Conservation (phyloP, 2,113 vertebrate species). For the Shinisaurus crocodilurus region DNA sequence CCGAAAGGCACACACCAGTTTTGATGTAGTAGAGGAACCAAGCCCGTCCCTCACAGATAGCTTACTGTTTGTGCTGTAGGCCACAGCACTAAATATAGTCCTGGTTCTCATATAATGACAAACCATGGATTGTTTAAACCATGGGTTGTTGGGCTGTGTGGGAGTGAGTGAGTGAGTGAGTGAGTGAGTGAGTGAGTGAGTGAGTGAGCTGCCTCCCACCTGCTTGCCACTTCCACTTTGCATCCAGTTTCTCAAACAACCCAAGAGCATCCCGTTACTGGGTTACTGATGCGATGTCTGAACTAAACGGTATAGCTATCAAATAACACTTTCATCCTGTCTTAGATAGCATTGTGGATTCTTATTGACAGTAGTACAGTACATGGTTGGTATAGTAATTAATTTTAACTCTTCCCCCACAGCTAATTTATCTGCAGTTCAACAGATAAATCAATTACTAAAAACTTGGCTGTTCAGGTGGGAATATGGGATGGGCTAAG, state of each 20-base stretch:
- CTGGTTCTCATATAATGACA: no score
- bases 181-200: no score
- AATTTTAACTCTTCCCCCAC: neutral
- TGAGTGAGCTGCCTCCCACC: no score
- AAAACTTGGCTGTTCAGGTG: no score
- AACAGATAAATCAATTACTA: neutral
- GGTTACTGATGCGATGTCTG: no score
- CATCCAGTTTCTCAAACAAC: no score
- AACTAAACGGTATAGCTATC: neutral
- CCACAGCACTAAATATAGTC: neutral
- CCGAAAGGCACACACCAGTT: neutral
- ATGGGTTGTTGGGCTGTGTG: no score
- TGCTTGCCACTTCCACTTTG: no score
- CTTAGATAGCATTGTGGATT: neutral
- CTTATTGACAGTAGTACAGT: neutral
- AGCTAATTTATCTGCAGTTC: neutral
- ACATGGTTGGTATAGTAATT: neutral
- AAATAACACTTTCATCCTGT: neutral
- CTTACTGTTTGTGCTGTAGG: neutral
- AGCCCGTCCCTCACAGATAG: neutral
- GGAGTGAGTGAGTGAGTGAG: no score
- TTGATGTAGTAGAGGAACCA: neutral
- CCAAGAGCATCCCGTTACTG: no score
- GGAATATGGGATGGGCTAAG: no score
- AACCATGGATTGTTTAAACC: no score